Percentiles rank a stretch among this genome's conserved stretches.
phyloP scores from a whole-genome alignment of 1,140 invertebrate species.

The Eueides isabella region DNA sequence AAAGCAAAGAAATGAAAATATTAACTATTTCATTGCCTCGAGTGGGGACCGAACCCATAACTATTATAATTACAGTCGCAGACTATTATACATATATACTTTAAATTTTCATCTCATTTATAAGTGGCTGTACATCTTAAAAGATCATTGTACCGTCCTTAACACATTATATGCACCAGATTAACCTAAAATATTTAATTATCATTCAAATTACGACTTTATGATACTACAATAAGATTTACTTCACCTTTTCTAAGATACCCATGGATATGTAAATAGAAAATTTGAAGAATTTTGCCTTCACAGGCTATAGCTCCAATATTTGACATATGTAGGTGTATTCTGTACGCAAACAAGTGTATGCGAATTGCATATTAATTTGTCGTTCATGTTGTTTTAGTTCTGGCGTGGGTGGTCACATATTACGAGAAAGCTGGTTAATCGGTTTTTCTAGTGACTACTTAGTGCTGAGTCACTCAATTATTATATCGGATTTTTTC shows the following conservation, averaged over 20 bases:
- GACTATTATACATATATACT: neutral
- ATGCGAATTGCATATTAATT: conserved; percentile 31
- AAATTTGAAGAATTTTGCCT: conserved; percentile 50
- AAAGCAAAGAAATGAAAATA: too few species aligned
- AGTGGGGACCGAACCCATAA: too few species aligned
- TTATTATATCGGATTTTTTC: too few species aligned
- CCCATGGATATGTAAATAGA: conserved; percentile 45
- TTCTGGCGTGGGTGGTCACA: conserved; percentile 17
- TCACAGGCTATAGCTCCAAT: conserved; percentile 40
- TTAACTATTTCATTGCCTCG: too few species aligned
- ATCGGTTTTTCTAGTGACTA: neutral
- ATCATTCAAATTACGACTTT: conserved; percentile 28
- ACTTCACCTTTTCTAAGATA: conserved; percentile 24
- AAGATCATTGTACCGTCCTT: conserved; percentile 56
- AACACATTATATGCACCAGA: conserved; percentile 68
- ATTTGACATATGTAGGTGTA: conserved; percentile 33
- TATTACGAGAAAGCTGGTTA: conserved; percentile 4
- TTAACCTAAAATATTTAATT: conserved; percentile 44
- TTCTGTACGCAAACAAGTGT: conserved; percentile 26
- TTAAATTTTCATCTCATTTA: neutral
- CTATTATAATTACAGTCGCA: too few species aligned
- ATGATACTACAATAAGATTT: conserved; percentile 17
- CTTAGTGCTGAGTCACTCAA: neutral
- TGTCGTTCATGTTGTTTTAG: neutral
- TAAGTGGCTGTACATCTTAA: conserved; percentile 24